Conservation (phyloP, 2,113 vertebrate species). For the Riparia riparia region DNA sequence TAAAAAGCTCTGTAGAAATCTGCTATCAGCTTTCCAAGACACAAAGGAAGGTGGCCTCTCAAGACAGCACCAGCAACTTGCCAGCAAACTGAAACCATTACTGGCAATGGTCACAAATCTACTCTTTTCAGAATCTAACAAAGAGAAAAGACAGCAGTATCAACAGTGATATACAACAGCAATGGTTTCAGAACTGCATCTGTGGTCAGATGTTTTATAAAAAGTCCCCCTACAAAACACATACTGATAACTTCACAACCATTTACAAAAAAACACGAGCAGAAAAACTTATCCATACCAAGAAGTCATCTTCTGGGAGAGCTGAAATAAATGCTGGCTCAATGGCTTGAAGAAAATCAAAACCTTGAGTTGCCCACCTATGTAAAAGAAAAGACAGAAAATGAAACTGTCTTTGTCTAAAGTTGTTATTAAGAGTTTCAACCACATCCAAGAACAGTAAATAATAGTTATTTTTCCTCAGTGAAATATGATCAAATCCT, state of each 20-base stretch:
- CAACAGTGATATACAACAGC: not conserved
- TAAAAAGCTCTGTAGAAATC: not conserved
- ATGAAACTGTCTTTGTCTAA: not conserved
- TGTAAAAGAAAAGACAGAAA: not conserved
- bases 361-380: slow-evolving; percentile 99
- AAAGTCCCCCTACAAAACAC: not conserved
- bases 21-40: not conserved
- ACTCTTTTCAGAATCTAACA: not conserved
- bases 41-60: not conserved
- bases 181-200: not conserved
- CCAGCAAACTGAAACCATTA: not conserved
- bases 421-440: not conserved
- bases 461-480: not conserved
- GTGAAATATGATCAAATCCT: not conserved
- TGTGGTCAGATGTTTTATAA: not conserved
- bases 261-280: not conserved
- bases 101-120: not conserved
- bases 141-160: not conserved
- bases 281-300: slow-evolving; percentile 81
- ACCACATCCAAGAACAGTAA: not conserved
- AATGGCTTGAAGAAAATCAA: slow-evolving; percentile 98
- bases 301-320: slow-evolving; percentile 96
- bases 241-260: not conserved
- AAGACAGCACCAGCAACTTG: not conserved
- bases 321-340: slow-evolving; percentile 97